These are phyloP conservation scores for Anticlea derivata DNA, from an alignment of 2,888 invertebrate genomes.

Conservation along the genomic window DNA sequence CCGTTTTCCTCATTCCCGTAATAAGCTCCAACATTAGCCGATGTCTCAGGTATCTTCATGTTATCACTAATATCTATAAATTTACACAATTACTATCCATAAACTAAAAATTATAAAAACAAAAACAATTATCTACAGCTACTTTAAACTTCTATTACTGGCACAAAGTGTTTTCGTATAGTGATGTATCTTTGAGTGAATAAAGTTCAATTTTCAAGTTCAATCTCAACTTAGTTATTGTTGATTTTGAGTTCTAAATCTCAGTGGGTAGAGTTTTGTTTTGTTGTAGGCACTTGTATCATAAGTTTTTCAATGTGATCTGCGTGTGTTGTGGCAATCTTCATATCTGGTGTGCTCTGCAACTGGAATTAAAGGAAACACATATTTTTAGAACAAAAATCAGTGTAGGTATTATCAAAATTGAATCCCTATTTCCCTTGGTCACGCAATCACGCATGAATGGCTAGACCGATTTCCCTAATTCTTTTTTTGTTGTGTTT, in stretches of 20 bases:
- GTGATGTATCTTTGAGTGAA: neutral
- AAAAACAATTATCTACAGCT: constrained; percentile 31
- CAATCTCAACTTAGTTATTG: neutral
- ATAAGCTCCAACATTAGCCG: constrained; percentile 72
- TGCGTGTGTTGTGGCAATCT: constrained; percentile 51
- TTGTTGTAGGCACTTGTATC: constrained; percentile 50
- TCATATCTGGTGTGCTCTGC: constrained; percentile 66
- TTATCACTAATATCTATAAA: constrained; percentile 37
- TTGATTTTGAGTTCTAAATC: constrained; percentile 26
- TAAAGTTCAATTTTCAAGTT: constrained; percentile 6
- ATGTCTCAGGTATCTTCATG: constrained; percentile 79
- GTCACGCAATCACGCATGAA: too few species aligned
- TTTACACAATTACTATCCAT: constrained; percentile 40
- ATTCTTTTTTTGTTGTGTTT: too few species aligned
- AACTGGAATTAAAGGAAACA: constrained; percentile 47
- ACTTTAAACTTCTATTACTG: constrained; percentile 22
- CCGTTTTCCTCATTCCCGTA: constrained; percentile 76
- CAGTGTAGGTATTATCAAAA: too few species aligned
- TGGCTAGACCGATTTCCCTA: too few species aligned
- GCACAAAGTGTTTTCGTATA: constrained; percentile 20
- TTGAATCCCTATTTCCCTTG: too few species aligned
- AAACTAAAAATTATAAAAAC: constrained; percentile 40
- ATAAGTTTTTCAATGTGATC: constrained; percentile 46
- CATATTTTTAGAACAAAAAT: neutral
- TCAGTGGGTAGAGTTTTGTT: constrained; percentile 28